phyloP scores from a whole-genome alignment of 1,140 invertebrate genomes.

The Chymomyza costata region DNA sequence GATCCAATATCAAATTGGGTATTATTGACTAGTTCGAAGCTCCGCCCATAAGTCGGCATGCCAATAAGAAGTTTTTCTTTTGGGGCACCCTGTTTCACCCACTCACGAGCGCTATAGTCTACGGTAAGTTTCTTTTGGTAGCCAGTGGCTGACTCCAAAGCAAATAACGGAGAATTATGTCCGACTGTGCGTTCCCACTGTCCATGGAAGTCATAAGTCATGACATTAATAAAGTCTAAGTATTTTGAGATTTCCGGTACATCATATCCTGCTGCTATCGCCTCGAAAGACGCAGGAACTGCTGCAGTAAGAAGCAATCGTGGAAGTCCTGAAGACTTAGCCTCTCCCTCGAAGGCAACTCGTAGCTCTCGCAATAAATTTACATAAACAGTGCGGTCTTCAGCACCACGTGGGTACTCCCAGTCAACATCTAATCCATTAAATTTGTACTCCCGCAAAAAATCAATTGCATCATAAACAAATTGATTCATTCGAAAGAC shows the following conservation, averaged over 20 bases:
- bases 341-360: conserved; percentile 92
- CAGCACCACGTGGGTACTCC: conserved; percentile 94
- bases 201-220: conserved; percentile 97
- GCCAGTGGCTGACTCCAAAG: conserved; percentile 90
- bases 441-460: conserved; percentile 92
- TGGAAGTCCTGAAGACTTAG: conserved; percentile 85
- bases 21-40: conserved; percentile 93
- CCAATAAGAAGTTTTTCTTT: conserved; percentile 97
- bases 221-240: conserved; percentile 94
- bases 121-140: conserved; percentile 94
- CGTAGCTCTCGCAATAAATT: conserved; percentile 87
- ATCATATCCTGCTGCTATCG: conserved; percentile 94
- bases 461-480: conserved; percentile 94
- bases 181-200: conserved; percentile 95
- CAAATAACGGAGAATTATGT: conserved; percentile 93
- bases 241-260: conserved; percentile 96
- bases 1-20: conserved; percentile 95
- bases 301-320: conserved; percentile 91
- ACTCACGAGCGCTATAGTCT: conserved; percentile 92
- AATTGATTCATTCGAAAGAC: conserved; percentile 96
- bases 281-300: conserved; percentile 94
- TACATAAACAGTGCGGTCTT: conserved; percentile 88
- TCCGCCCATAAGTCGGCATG: conserved; percentile 95
- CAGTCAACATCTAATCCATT: conserved; percentile 96
- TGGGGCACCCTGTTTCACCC: conserved; percentile 95